Base-by-base conservation (phyloP, 2,113 vertebrate species). In the Carlito syrichta region DNA sequence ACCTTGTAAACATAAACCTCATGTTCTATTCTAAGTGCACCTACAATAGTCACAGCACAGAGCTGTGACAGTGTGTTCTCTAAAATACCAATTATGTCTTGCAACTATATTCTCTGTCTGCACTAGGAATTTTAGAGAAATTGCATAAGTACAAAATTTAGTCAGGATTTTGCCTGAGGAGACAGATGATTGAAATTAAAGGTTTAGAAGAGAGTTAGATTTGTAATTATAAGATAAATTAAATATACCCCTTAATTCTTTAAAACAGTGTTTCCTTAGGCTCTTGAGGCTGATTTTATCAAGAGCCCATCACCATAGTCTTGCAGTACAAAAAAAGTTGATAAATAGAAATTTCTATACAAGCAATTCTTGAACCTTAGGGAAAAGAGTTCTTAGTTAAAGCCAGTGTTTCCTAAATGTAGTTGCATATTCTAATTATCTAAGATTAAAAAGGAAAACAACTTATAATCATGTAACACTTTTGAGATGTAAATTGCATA, bases 201-300 rank as follows among this genome's bases (percentile, higher is more conserved):
- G 45, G 8, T 62, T 69, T 79, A 69, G 13, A 89, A 91, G 56
- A 95, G 32, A 82, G 6, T 35, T 91, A 58, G 62, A 91, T 86
- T 95, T 89, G 25, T 91, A 89, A 93, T 86, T 63, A 89, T 89
- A 95, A 97, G 95, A 84, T 86, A 79, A 95, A 91, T 95, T 76
- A 94, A 82, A 68, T 58, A 58, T 54, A 62, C 23, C 68, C 68
- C 54, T 93, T 86, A 96, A 87, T 95, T 97, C 60, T 93, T 91
- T 69, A 71, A 85, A 91, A 69, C 30, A 60, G 35, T 63, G 0
- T 17, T 93, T 93, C 35, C 79, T 91, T 83, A 87, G 50, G 78
- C 48, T 62, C 3, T 79, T 54, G 38, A 89, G 40, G 5, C 23
- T 60, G 38, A 83, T 73, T 89, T 38, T 79, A 62, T 45, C 11